Evolutionary conservation across 2,113 vertebrate species (phyloP).

Genomic region (Donacobius atricapilla): DNA sequence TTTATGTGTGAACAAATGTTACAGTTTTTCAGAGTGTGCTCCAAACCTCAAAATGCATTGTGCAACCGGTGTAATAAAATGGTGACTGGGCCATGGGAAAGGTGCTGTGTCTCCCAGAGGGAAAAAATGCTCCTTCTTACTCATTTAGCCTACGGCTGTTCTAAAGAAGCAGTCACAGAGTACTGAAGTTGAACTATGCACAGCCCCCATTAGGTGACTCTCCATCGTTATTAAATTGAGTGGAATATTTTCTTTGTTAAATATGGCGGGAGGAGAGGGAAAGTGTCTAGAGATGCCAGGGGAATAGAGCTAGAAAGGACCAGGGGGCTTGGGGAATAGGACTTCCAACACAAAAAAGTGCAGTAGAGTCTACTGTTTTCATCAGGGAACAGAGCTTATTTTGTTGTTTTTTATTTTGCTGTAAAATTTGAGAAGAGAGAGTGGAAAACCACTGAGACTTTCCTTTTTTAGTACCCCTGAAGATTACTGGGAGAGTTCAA

Average conservation of each 20-base stretch:
- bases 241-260: neutral
- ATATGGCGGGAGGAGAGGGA: neutral
- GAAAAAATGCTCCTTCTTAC: neutral
- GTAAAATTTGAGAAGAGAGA: neutral
- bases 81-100: neutral
- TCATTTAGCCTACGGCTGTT: neutral
- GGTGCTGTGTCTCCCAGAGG: neutral
- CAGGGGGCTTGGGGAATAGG: neutral
- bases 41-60: neutral
- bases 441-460: neutral
- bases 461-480: neutral
- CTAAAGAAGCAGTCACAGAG: neutral
- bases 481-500: neutral
- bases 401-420: neutral
- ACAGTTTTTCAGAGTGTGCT: neutral
- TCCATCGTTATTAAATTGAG: neutral
- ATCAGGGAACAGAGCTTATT: neutral
- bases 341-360: neutral
- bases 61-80: neutral
- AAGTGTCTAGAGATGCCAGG: neutral
- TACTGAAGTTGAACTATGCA: neutral
- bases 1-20: conserved; percentile 16
- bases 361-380: neutral
- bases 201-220: neutral
- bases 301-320: neutral